These are phyloP conservation scores for Kuschelorhynchus macadamiae DNA, from an alignment of 2,888 invertebrate species.

Conservation along the genomic window DNA sequence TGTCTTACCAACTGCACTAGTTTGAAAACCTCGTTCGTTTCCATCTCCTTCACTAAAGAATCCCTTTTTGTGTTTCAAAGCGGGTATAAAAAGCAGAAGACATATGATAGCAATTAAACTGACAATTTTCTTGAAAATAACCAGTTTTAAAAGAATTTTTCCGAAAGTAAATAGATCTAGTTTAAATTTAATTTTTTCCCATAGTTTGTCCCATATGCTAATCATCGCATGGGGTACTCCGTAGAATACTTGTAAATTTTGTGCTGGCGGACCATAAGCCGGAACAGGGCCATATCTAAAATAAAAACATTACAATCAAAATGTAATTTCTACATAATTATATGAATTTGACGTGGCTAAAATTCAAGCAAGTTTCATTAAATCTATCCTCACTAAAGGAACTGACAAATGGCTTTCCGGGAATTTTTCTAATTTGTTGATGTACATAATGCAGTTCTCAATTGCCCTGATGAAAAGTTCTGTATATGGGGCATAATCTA, in stretches of 20 bases:
- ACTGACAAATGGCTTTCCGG: no score
- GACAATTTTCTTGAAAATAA: conserved; percentile 86
- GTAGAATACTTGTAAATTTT: conserved; percentile 64
- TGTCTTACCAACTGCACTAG: conserved; percentile 10
- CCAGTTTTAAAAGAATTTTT: conserved; percentile 81
- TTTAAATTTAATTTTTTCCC: conserved; percentile 79
- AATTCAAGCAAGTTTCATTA: no score
- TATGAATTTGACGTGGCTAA: no score
- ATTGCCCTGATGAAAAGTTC: not conserved
- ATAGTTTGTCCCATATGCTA: conserved; percentile 75
- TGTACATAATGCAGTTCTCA: not conserved
- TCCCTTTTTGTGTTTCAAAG: conserved; percentile 60
- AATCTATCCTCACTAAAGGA: no score
- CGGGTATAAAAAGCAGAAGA: conserved; percentile 81
- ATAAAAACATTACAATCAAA: not conserved
- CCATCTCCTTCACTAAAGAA: conserved; percentile 18
- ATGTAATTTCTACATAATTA: no score
- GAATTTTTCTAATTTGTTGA: no score
- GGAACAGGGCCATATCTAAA: conserved; percentile 53
- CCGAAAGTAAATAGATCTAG: conserved; percentile 80
- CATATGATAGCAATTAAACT: conserved; percentile 85
- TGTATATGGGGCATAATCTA: no score
- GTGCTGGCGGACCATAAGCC: conserved; percentile 56
- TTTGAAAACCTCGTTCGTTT: conserved; percentile 10
- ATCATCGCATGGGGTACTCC: conserved; percentile 73